Evolutionary conservation across 2,113 vertebrate genomes (phyloP), one percentile per base, ranked within the genome.

Genomic region (Menura novaehollandiae): DNA sequence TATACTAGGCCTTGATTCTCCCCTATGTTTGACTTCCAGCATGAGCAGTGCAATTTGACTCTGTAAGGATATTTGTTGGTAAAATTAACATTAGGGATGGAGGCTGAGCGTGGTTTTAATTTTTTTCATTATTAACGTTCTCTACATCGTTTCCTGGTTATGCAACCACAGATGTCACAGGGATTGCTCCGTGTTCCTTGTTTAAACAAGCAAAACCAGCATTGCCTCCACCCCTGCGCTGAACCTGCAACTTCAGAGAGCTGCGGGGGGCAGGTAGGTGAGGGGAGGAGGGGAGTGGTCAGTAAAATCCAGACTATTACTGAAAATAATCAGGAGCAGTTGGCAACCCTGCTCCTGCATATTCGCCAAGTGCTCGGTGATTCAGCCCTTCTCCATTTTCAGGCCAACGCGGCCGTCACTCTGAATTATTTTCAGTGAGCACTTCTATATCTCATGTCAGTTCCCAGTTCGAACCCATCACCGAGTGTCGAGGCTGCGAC

Each of bases 371-470:
- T 7, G 94, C 91, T 71, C 5, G 89, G 79, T 86, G 91, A 87
- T 95, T 94, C 95, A 97, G 95, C 97, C 97, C 96, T 84, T 94
- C 97, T 96, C 96, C 94, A 93, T 97, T 97, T 98, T 97, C 97
- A 98, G 98, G 97, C 98, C 97, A 98, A 95, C 91, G 98, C 98
- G 98, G 98, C 98, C 98, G 98, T 99, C 99, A 98, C 98, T 99
- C 99, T 99, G 98, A 98, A 99, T 99, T 99, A 99, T 98, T 99
- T 98, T 99, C 99, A 98, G 99, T 97, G 98, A 99, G 98, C 98
- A 98, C 98, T 98, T 99, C 98, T 99, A 98, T 98, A 98, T 98
- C 98, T 96, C 98, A 97, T 98, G 98, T 98, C 98, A 99, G 98
- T 98, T 99, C 98, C 98, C 98, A 98, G 98, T 98, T 99, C 98